Evolutionary conservation across 2,797 vertebrate genomes (phyloP).

Genomic region (Pempheris klunzingeri): DNA sequence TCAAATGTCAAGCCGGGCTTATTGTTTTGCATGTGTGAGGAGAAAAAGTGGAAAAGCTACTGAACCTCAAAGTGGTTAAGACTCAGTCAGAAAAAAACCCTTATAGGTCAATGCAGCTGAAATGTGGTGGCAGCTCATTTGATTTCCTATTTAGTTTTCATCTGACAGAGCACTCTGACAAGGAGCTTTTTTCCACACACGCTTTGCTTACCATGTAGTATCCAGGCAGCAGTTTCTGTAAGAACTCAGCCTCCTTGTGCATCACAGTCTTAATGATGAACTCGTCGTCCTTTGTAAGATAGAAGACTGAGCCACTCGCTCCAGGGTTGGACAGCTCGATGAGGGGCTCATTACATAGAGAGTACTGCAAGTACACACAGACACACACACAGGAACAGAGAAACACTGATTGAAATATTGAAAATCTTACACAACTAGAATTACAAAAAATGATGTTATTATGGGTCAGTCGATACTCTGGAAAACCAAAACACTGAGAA

Average conservation of each 20-base stretch:
- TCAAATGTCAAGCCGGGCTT: not conserved
- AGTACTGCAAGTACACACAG: conserved; percentile 86
- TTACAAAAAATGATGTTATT: not conserved
- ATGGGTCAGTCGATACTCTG: not conserved
- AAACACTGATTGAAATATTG: not conserved
- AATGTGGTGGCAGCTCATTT: not conserved
- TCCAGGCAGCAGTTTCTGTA: conserved; percentile 97
- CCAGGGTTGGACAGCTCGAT: conserved; percentile 98
- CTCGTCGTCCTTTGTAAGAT: conserved; percentile 96
- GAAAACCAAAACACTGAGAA: not conserved
- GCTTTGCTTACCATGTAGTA: conserved; percentile 93
- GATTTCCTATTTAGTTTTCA: not conserved
- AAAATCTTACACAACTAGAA: not conserved
- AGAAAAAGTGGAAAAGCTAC: not conserved
- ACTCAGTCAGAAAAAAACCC: not conserved
- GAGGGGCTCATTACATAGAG: conserved; percentile 95
- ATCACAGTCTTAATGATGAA: conserved; percentile 99
- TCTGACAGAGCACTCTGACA: not conserved
- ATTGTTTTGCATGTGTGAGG: conserved; percentile 12
- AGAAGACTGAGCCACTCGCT: conserved; percentile 97
- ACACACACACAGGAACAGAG: conserved; percentile 2
- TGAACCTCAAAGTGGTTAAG: conserved; percentile 18
- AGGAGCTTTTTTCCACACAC: not conserved
- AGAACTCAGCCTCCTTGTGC: conserved; percentile 99
- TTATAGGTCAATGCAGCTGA: not conserved